A percentile compares a stretch with the other conserved stretches of the same genome.
These are phyloP conservation scores for Acrobasis suavella DNA, from an alignment of 2,888 invertebrate genomes.

Conservation along the genomic window DNA sequence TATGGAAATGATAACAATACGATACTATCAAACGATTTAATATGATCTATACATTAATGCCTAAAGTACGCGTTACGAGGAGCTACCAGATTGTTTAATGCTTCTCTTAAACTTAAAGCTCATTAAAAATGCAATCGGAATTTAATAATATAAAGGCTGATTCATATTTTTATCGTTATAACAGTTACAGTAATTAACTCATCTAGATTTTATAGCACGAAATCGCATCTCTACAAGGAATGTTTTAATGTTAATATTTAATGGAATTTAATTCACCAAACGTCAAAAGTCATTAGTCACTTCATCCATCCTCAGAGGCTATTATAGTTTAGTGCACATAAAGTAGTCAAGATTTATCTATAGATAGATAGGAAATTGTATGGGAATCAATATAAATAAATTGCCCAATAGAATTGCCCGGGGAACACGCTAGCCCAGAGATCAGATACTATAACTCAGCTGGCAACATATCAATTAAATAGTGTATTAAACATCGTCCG, in stretches of 20 bases:
- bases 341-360: slow-evolving; percentile 60
- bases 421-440: slow-evolving; percentile 58
- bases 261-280: slow-evolving; percentile 6
- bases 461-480: slow-evolving; percentile 78
- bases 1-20: too few relatives aligned
- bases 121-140: too few relatives aligned
- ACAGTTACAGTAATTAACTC: slow-evolving; percentile 1
- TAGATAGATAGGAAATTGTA: slow-evolving; percentile 61
- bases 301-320: slow-evolving; percentile 24
- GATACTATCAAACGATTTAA: too few relatives aligned
- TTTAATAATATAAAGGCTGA: neutral
- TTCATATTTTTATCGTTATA: neutral
- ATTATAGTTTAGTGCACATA: slow-evolving; percentile 40
- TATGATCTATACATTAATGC: too few relatives aligned
- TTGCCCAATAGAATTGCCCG: slow-evolving; percentile 71
- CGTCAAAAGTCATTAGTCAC: slow-evolving; percentile 21
- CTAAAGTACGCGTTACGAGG: too few relatives aligned
- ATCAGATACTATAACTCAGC: slow-evolving; percentile 73
- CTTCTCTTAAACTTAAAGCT: neutral
- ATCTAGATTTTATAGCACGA: neutral
- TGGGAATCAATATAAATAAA: slow-evolving; percentile 76
- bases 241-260: neutral
- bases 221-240: neutral
- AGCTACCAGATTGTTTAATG: too few relatives aligned
- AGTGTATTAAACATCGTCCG: slow-evolving; percentile 65